Conservation (phyloP, 1,140 invertebrate genomes). For the Theocolax elegans region DNA sequence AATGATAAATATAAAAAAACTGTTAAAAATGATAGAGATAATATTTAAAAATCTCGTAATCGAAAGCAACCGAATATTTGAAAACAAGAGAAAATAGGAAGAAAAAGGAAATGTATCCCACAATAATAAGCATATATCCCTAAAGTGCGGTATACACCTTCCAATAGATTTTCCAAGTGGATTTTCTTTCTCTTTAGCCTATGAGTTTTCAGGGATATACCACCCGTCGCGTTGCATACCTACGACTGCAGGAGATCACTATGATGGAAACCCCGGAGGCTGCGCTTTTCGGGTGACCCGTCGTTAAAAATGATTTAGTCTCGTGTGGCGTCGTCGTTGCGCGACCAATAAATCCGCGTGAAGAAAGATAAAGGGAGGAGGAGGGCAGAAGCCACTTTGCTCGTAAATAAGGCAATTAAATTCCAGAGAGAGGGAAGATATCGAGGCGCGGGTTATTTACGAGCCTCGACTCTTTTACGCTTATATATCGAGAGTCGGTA, state of each 20-base stretch:
- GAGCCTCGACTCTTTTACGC: conserved; percentile 26
- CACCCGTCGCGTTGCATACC: conserved; percentile 54
- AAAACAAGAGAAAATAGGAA: too few relatives aligned
- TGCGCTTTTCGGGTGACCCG: conserved; percentile 28
- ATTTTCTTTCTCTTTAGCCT: neutral
- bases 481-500: too few relatives aligned
- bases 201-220: conserved; percentile 28
- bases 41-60: too few relatives aligned
- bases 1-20: too few relatives aligned
- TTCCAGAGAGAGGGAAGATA: conserved; percentile 35
- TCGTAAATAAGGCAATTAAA: conserved; percentile 53
- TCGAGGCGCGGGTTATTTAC: conserved; percentile 34
- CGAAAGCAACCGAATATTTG: too few relatives aligned
- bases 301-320: conserved; percentile 41
- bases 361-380: neutral
- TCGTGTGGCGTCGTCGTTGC: conserved; percentile 9
- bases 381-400: conserved; percentile 14
- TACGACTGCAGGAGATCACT: conserved; percentile 46
- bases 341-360: conserved; percentile 31
- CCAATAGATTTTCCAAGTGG: neutral
- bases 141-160: too few relatives aligned
- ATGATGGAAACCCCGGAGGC: conserved; percentile 11
- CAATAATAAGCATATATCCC: too few relatives aligned
- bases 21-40: too few relatives aligned
- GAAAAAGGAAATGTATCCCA: too few relatives aligned